A percentile compares a stretch with the other conserved stretches of the same genome.
phyloP scores from a whole-genome alignment of 2,888 invertebrate genomes.

The Eumerus sabulonum region DNA sequence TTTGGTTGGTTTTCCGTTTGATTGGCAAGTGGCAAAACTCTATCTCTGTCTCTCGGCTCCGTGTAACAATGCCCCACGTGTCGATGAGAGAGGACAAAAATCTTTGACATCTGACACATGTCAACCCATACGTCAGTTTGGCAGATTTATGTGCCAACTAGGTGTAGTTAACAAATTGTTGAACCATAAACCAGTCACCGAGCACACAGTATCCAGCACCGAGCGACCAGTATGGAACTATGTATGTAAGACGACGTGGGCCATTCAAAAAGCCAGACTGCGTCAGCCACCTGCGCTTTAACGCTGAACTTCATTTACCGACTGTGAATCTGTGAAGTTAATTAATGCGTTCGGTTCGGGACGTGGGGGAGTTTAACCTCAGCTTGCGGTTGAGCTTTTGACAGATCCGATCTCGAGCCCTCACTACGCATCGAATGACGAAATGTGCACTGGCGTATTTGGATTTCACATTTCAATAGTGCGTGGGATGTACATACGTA shows the following conservation, averaged over 20 bases:
- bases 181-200: constrained; percentile 61
- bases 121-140: constrained; percentile 63
- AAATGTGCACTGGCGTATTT: constrained; percentile 15
- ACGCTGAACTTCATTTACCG: constrained; percentile 53
- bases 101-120: constrained; percentile 51
- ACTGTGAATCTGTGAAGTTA: constrained; percentile 53
- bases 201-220: constrained; percentile 5
- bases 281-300: constrained; percentile 51
- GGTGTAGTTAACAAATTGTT: constrained; percentile 67
- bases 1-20: neutral
- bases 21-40: too few species aligned
- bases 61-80: too few species aligned
- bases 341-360: constrained; percentile 65
- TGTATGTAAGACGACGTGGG: constrained; percentile 42
- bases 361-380: constrained; percentile 59
- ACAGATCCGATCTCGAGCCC: too few species aligned
- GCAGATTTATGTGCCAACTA: constrained; percentile 63
- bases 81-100: constrained; percentile 33
- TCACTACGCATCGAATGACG: constrained; percentile 30
- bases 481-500: constrained; percentile 69
- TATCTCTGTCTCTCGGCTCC: too few species aligned
- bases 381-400: constrained; percentile 36
- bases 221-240: neutral
- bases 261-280: constrained; percentile 46
- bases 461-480: constrained; percentile 47